phyloP scores from a whole-genome alignment of 1,140 invertebrate genomes.

The Hyles vespertilio region DNA sequence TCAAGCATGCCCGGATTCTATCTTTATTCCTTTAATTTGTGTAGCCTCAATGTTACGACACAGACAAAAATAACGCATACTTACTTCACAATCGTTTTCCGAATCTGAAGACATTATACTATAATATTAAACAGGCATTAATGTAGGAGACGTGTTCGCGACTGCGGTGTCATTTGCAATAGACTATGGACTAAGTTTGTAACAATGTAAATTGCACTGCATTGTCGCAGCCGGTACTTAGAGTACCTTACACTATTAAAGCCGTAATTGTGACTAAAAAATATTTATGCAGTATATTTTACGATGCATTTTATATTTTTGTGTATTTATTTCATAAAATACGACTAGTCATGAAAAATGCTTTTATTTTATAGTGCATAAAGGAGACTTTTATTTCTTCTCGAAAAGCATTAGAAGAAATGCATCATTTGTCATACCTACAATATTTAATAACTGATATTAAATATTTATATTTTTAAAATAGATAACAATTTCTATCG shows the following conservation, averaged over 20 bases:
- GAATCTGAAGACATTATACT: conserved; percentile 18
- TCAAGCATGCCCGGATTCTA: conserved; percentile 29
- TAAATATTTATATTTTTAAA: too few species aligned
- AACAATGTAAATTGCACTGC: conserved; percentile 38
- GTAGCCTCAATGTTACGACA: conserved; percentile 25
- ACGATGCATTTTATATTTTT: too few species aligned
- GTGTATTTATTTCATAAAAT: too few species aligned
- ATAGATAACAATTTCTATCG: too few species aligned
- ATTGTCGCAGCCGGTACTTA: conserved; percentile 18
- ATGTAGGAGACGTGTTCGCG: not conserved
- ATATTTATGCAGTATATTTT: too few species aligned
- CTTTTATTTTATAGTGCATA: too few species aligned
- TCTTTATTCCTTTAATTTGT: conserved; percentile 36
- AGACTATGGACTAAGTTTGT: conserved; percentile 1
- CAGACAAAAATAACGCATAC: conserved; percentile 28
- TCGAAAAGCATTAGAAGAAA: too few species aligned
- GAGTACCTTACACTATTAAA: not conserved
- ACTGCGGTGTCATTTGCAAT: not conserved
- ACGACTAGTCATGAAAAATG: too few species aligned
- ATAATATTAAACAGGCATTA: not conserved
- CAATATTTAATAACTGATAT: too few species aligned
- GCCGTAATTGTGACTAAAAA: conserved; percentile 1
- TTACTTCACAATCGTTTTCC: conserved; percentile 31
- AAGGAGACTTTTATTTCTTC: too few species aligned
- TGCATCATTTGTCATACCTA: too few species aligned